phyloP scores from a whole-genome alignment of 2,888 invertebrate species.

The Digitonthophagus gazella region DNA sequence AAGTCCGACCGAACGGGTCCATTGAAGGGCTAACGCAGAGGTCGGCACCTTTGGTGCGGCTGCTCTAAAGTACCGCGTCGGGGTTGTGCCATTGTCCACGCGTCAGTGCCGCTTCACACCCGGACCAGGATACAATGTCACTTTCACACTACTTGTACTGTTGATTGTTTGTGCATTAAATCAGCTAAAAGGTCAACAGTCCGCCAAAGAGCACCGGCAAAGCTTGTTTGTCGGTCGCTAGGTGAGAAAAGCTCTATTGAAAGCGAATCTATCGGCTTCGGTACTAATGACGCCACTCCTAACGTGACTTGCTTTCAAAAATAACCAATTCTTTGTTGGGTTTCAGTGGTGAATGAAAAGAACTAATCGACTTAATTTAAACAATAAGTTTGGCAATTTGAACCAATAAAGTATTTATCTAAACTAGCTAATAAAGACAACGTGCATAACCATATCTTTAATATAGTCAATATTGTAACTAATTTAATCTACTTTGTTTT shows the following conservation, averaged over 20 bases:
- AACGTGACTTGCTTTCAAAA: conserved; percentile 6
- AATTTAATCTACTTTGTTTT: no score
- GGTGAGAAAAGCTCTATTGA: background rate
- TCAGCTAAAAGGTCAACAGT: conserved; percentile 30
- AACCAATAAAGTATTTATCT: no score
- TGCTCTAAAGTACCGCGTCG: conserved; percentile 49
- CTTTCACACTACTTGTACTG: conserved; percentile 48
- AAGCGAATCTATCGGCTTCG: background rate
- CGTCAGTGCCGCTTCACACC: conserved; percentile 49
- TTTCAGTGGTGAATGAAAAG: no score
- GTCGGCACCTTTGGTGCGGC: conserved; percentile 44
- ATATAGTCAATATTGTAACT: no score
- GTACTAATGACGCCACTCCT: background rate
- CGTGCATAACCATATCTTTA: no score
- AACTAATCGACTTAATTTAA: no score
- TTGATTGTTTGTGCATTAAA: conserved; percentile 47
- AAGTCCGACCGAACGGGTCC: conserved; percentile 45
- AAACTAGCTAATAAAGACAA: no score
- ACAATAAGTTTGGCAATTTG: no score
- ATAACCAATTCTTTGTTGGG: background rate
- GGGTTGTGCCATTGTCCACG: conserved; percentile 44
- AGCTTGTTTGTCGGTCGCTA: conserved; percentile 17
- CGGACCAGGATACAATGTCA: conserved; percentile 50
- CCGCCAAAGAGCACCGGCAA: conserved; percentile 7
- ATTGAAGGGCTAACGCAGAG: conserved; percentile 40